These are phyloP conservation scores for Bursaphelenchus okinawaensis DNA, from an alignment of 2,888 invertebrate genomes.

Conservation along the genomic window DNA sequence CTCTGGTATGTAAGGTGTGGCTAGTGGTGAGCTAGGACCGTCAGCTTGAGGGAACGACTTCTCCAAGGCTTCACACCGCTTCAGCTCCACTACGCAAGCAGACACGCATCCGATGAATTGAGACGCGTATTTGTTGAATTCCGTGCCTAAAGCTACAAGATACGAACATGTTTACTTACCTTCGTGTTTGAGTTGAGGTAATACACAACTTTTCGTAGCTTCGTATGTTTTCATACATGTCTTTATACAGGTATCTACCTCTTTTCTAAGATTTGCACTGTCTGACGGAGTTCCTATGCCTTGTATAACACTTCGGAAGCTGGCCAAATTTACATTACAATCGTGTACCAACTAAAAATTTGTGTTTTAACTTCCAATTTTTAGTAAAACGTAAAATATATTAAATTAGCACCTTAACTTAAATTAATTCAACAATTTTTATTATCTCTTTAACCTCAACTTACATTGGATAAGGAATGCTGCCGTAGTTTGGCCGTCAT, in stretches of 20 bases:
- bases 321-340: conserved; percentile 56
- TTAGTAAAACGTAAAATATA: no score
- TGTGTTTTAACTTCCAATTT: no score
- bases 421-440: no score
- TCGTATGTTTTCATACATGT: conserved; percentile 54
- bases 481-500: conserved; percentile 43
- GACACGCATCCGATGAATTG: conserved; percentile 56
- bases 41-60: conserved; percentile 28
- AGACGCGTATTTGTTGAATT: conserved; percentile 54
- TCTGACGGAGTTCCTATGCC: conserved; percentile 50
- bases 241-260: conserved; percentile 33
- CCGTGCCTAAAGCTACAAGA: conserved; percentile 36
- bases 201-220: conserved; percentile 50
- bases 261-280: conserved; percentile 43
- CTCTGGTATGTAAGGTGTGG: conserved; percentile 35
- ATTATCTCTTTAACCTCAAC: no score
- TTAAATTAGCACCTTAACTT: no score
- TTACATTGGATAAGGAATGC: conserved; percentile 50
- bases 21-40: conserved; percentile 17
- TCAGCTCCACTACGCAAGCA: conserved; percentile 54
- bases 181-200: conserved; percentile 55
- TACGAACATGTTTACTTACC: conserved; percentile 24
- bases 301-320: conserved; percentile 53
- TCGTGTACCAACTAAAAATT: conserved; percentile 53
- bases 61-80: conserved; percentile 50